These are phyloP conservation scores for Balaeniceps rex DNA, from an alignment of 2,113 vertebrate genomes.

Conservation along the genomic window DNA sequence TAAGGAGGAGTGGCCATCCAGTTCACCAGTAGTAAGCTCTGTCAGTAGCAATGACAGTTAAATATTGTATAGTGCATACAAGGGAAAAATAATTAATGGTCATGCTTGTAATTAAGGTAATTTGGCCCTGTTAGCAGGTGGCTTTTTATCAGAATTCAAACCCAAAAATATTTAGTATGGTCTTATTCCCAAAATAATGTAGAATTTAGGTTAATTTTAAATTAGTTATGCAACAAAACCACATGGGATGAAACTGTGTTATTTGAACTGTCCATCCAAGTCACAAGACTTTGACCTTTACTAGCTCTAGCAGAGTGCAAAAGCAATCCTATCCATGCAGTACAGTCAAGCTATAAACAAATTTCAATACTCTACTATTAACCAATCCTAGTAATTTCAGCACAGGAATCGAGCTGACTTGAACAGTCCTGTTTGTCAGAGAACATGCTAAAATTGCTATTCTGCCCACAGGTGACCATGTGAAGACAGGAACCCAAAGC, in stretches of 20 bases:
- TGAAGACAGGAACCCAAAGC: background rate
- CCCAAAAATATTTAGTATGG: background rate
- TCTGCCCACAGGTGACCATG: background rate
- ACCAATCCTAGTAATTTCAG: background rate
- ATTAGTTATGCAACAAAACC: background rate
- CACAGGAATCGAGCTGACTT: background rate
- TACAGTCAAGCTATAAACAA: background rate
- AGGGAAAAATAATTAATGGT: background rate
- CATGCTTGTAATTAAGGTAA: background rate
- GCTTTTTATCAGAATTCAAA: background rate
- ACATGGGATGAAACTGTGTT: background rate
- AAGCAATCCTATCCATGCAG: background rate
- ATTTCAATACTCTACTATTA: background rate
- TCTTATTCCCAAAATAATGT: background rate
- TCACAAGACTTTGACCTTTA: background rate
- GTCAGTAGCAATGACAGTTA: background rate
- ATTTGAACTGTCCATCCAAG: background rate
- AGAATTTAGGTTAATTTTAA: background rate
- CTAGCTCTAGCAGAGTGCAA: background rate
- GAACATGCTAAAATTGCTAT: background rate
- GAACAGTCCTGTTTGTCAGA: background rate
- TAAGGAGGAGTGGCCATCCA: background rate
- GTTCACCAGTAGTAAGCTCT: background rate
- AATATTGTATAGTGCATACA: background rate
- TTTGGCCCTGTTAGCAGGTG: background rate